Evolutionary conservation across 2,113 vertebrate species (phyloP), one percentile per base, ranked within the genome.

Genomic region (Myxocyprinus asiaticus): DNA sequence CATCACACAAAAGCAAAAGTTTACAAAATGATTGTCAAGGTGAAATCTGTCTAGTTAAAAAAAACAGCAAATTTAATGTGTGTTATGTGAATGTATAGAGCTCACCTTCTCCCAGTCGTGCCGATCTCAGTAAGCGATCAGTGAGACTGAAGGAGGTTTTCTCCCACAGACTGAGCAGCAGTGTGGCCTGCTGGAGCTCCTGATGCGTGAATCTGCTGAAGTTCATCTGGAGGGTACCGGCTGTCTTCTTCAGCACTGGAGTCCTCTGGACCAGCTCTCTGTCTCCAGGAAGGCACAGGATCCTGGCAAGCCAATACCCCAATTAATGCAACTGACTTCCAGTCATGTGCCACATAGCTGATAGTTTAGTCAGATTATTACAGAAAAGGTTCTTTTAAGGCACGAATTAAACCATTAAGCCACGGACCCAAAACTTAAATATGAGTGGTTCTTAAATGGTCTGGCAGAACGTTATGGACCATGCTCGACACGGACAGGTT

Each of bases 81-180:
- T 33, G 22, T 33, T 33, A 33, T 33, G 3, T 33, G 22, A 33
- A 33, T 33, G 22, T 33, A 33, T 33, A 33, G 22, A 3, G 2
- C 9, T 90, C n/a, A 92, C 92, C 82, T 70, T 77, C 51, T 44
- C 86, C 79, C 6, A 91, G 85, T 43, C 77, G 85, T 84, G 89
- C 84, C 64, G 84, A 87, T 17, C 93, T 89, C 17, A 93, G 86
- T 71, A 89, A 86, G 0, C 79, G 90, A 83, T 91, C 87, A 0
- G 17, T 81, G 70, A 89, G 70, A 0, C 91, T 86, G 15, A 88
- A 89, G 61, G 77, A 0, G 50, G 79, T 67, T 80, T 92, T 89
- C 73, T 92, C 91, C 92, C 92, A 94, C 7, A 93, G 84, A 0
- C 89, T 90, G 75, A 94, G 70, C 14, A 92, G 88, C 15, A 94